Evolutionary conservation across 2,113 vertebrate genomes (phyloP), one percentile per base, ranked within the genome.

Genomic region (Ammospiza caudacuta): DNA sequence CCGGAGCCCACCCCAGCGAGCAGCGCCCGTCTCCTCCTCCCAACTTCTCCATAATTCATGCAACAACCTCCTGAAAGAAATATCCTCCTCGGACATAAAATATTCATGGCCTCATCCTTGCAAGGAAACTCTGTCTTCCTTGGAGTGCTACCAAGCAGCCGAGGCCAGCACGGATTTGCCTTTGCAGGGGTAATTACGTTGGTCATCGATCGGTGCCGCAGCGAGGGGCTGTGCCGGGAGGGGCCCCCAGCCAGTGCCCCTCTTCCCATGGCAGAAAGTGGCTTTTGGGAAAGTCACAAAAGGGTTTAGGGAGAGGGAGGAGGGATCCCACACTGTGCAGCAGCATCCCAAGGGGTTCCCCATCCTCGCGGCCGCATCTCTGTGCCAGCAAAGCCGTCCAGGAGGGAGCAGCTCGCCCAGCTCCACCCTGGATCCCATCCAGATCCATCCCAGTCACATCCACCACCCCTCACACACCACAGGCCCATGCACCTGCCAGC

Each of bases 11-110:
- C 64, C 89, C 76, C 31, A 0, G 29, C 9, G 1, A 84, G 70
- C 35, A 82, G 51, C 63, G 41, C 80, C 87, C 72, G 0, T 28
- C 75, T 64, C 88, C 83, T 85, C 91, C 91, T 94, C 75, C 90
- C 83, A 67, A 83, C 89, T 70, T 88, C 21, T 97, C 83, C 96
- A 97, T 97, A 97, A 97, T 97, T 97, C 95, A 96, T 96, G 90
- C 44, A 68, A 90, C 89, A 82, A 59, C 79, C 94, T 96, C 81
- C 93, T 81, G 76, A 79, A 97, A 96, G 94, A 96, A 96, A 92
- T 90, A 87, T 93, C 94, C 89, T 97, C 97, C 83, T 92, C 7
- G 1, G 83, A 63, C 59, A 97, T 97, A 41, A 97, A 97, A 97
- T 95, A 97, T 97, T 97, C 92, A 97, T 95, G 75, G 78, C 68